Evolutionary conservation across 2,888 invertebrate species (phyloP).

Genomic region (Alitta virens): DNA sequence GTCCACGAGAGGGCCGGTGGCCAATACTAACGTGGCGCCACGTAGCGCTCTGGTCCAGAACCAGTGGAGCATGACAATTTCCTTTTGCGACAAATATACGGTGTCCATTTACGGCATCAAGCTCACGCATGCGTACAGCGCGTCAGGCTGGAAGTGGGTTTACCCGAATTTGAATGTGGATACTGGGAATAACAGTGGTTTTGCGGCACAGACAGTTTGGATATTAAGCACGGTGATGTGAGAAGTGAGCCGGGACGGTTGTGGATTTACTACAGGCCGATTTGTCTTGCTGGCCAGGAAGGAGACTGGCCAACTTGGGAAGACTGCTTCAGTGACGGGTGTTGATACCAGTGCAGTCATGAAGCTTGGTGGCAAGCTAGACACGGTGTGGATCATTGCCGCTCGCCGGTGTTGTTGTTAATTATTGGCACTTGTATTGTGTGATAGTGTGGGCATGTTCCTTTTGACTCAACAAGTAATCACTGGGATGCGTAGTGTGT

Average conservation of each 20-base stretch:
- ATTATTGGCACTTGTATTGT: no score
- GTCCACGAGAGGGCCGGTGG: neutral
- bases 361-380: no score
- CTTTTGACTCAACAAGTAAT: no score
- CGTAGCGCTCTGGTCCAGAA: no score
- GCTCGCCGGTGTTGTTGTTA: no score
- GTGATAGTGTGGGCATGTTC: no score
- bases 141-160: neutral
- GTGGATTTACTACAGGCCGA: neutral
- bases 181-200: conserved; percentile 22
- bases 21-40: neutral
- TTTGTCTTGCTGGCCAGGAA: neutral
- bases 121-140: conserved; percentile 21
- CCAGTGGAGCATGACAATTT: neutral
- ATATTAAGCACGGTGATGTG: neutral
- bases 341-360: no score
- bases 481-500: no score
- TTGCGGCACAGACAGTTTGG: neutral
- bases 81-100: conserved; percentile 17
- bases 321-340: no score
- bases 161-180: neutral
- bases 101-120: conserved; percentile 13
- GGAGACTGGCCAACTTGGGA: no score
- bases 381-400: no score
- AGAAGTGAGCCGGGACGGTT: neutral